A percentile compares a stretch with the other conserved stretches of the same genome.
phyloP scores from a whole-genome alignment of 2,888 invertebrate genomes.

The Neoscelio sp. region DNA sequence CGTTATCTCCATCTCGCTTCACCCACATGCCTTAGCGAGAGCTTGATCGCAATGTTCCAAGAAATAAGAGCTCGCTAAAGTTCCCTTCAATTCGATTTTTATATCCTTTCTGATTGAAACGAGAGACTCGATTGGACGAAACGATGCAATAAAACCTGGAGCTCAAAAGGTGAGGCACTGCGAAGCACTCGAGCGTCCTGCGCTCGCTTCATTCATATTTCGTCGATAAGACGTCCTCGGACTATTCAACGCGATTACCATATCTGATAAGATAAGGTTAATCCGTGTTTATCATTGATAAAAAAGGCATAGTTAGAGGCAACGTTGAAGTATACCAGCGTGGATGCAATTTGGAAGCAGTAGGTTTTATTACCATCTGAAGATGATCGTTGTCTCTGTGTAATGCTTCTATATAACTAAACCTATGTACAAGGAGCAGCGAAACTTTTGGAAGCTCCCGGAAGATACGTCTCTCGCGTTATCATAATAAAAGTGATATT shows the following conservation, averaged over 20 bases:
- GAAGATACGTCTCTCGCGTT: not conserved
- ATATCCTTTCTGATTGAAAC: constrained; percentile 24
- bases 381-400: too few relatives aligned
- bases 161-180: constrained; percentile 1
- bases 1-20: constrained; percentile 37
- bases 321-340: too few relatives aligned
- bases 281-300: constrained; percentile 1
- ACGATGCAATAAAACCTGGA: constrained; percentile 13
- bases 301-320: too few relatives aligned
- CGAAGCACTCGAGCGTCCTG: not conserved
- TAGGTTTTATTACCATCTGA: too few relatives aligned
- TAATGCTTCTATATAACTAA: not conserved
- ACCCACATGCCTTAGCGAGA: constrained; percentile 4
- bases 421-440: not conserved
- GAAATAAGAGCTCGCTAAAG: constrained; percentile 28
- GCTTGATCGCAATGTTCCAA: constrained; percentile 18
- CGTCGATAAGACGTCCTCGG: not conserved
- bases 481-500: constrained; percentile 1
- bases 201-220: constrained; percentile 28
- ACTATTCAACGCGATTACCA: not conserved
- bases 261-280: constrained; percentile 21
- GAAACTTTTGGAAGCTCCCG: not conserved
- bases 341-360: too few relatives aligned
- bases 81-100: constrained; percentile 27
- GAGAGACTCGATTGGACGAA: constrained; percentile 23